Conservation (phyloP, 2,797 vertebrate species). For the Onychomys leucogaster region DNA sequence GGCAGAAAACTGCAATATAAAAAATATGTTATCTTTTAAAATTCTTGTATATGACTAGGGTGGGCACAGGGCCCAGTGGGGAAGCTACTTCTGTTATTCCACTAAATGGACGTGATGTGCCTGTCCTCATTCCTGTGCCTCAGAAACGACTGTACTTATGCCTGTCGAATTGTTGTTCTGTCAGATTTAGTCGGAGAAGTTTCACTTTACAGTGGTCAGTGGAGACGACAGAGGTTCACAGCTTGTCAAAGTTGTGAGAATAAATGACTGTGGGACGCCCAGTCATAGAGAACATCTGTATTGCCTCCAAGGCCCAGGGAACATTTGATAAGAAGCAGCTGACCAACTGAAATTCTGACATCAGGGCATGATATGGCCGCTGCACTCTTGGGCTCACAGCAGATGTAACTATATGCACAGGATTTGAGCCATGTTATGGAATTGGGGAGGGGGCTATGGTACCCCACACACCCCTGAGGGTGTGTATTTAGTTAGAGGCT, state of each 20-base stretch:
- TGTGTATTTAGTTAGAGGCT: not conserved
- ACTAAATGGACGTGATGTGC: not conserved
- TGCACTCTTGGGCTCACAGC: not conserved
- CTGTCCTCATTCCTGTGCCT: not conserved
- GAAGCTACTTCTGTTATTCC: not conserved
- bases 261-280: not conserved
- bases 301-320: too few species aligned
- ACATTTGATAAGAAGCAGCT: not conserved
- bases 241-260: not conserved
- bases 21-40: not conserved
- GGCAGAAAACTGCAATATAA: not conserved
- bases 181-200: not conserved
- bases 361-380: not conserved
- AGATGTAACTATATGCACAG: not conserved
- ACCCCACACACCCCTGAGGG: not conserved
- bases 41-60: not conserved
- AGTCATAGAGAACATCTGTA: not conserved
- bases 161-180: not conserved
- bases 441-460: not conserved
- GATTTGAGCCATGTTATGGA: too few species aligned
- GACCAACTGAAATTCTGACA: not conserved
- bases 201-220: not conserved
- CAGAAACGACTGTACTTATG: not conserved
- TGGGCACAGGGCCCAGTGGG: too few species aligned
- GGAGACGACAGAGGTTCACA: not conserved